phyloP scores from a whole-genome alignment of 2,797 vertebrate species.

The Sebastiscus albofasciatus region DNA sequence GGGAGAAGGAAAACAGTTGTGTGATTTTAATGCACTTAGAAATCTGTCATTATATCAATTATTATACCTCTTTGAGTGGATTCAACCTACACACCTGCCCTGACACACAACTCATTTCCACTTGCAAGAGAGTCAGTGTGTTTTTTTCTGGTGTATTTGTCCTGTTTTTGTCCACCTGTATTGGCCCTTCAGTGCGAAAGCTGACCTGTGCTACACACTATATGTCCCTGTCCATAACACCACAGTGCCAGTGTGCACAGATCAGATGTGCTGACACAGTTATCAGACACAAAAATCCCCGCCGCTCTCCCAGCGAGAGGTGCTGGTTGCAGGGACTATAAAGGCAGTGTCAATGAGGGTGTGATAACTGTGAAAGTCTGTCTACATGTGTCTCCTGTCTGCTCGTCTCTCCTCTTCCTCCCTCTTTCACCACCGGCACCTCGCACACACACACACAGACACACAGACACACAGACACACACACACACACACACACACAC shows the following conservation, averaged over 20 bases:
- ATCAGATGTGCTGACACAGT: slow-evolving; percentile 67
- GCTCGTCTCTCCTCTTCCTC: slow-evolving; percentile 61
- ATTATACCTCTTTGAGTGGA: neutral
- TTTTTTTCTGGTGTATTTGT: neutral
- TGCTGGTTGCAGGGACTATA: slow-evolving; percentile 60
- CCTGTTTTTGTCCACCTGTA: neutral
- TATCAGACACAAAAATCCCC: slow-evolving; percentile 65
- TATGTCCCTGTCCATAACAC: slow-evolving; percentile 19
- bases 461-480: slow-evolving; percentile 13
- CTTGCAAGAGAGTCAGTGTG: neutral
- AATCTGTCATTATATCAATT: neutral
- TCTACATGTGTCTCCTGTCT: slow-evolving; percentile 79
- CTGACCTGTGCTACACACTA: slow-evolving; percentile 14
- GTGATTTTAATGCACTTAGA: slow-evolving; percentile 6
- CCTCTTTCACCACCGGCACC: slow-evolving; percentile 48
- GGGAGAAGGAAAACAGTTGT: slow-evolving; percentile 7
- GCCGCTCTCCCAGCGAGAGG: slow-evolving; percentile 48
- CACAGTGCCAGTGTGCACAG: slow-evolving; percentile 18
- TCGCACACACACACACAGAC: neutral
- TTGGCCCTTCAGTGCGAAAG: slow-evolving; percentile 1
- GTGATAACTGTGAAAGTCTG: slow-evolving; percentile 79
- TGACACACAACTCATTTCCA: neutral
- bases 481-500: neutral
- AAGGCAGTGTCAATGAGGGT: slow-evolving; percentile 65
- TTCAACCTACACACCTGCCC: neutral